Conservation (phyloP, 2,888 invertebrate species). For the Zygaena filipendulae region DNA sequence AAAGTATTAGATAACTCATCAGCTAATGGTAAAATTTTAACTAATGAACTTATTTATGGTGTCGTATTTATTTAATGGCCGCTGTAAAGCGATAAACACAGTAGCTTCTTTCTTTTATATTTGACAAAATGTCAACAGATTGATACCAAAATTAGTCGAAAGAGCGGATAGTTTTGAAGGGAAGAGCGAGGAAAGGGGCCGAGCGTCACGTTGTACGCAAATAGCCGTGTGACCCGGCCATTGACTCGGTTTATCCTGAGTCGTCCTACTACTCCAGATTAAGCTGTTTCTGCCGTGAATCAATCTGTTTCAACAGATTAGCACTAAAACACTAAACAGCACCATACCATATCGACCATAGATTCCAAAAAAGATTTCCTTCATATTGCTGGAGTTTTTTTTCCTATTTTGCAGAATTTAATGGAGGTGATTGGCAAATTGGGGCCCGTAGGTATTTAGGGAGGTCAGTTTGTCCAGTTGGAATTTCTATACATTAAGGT, state of each 20-base stretch:
- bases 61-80: conserved; percentile 33
- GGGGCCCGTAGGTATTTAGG: too few species aligned
- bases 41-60: conserved; percentile 44
- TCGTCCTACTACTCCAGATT: conserved; percentile 67
- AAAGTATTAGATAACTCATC: too few species aligned
- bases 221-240: conserved; percentile 66
- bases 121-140: conserved; percentile 34
- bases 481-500: too few species aligned
- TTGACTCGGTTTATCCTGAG: conserved; percentile 67
- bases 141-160: conserved; percentile 50
- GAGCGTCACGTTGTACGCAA: too few species aligned
- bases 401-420: too few species aligned
- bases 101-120: too few species aligned
- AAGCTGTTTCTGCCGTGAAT: conserved; percentile 32
- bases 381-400: conserved; percentile 1
- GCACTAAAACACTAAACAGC: conserved; percentile 16
- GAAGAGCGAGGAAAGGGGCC: conserved; percentile 45
- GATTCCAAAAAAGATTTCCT: conserved; percentile 13
- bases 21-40: too few species aligned
- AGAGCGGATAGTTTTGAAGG: conserved; percentile 46
- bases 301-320: conserved; percentile 23
- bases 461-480: too few species aligned
- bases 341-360: conserved; percentile 1
- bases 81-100: too few species aligned
- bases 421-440: too few species aligned